phyloP scores from a whole-genome alignment of 2,113 vertebrate species.

The Jaculus jaculus region DNA sequence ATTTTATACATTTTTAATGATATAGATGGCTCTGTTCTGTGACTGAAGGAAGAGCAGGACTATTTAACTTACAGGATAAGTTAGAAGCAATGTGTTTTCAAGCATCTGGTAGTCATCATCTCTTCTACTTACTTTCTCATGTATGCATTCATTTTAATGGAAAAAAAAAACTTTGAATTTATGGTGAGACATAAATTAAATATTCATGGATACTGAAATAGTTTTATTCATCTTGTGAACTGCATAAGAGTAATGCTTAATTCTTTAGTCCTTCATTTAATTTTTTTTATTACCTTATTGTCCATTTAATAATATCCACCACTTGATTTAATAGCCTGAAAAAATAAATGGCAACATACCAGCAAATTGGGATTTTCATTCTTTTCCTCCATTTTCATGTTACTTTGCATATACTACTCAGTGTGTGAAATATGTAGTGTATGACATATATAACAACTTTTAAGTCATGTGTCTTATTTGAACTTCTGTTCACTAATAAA shows the following conservation, averaged over 20 bases:
- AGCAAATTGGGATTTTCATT: neutral
- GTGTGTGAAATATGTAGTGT: neutral
- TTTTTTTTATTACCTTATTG: neutral
- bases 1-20: neutral
- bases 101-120: neutral
- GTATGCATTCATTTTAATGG: neutral
- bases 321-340: neutral
- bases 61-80: neutral
- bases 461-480: neutral
- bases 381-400: neutral
- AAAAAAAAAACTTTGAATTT: neutral
- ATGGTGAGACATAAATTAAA: neutral
- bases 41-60: neutral
- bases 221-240: neutral
- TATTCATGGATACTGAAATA: neutral
- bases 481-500: neutral
- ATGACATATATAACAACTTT: neutral
- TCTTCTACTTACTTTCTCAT: neutral
- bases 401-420: neutral
- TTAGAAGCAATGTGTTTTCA: neutral
- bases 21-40: neutral
- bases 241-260: neutral
- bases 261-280: neutral
- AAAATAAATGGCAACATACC: neutral
- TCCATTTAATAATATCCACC: neutral